These are phyloP conservation scores for Melanchra persicariae DNA, from an alignment of 2,888 invertebrate genomes.

Conservation along the genomic window DNA sequence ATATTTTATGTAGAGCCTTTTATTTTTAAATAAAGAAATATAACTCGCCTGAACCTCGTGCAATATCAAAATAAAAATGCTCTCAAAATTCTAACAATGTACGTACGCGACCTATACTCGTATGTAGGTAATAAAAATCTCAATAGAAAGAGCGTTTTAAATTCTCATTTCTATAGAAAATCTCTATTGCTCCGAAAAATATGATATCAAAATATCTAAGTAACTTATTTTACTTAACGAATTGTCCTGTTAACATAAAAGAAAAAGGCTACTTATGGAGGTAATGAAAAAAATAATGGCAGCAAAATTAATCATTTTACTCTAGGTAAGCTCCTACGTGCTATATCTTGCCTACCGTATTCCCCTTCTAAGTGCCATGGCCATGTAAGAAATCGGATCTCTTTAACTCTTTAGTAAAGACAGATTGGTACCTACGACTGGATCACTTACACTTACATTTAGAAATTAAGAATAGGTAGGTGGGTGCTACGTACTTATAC, in stretches of 20 bases:
- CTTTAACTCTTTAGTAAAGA: too few species aligned
- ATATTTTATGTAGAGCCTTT: too few species aligned
- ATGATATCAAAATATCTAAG: too few species aligned
- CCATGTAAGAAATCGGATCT: not conserved
- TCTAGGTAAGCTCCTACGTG: not conserved
- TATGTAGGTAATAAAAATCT: not conserved
- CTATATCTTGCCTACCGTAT: not conserved
- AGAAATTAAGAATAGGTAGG: not conserved
- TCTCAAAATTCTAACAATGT: not conserved
- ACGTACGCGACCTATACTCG: too few species aligned
- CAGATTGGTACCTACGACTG: too few species aligned
- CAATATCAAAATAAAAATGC: not conserved
- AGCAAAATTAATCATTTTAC: not conserved
- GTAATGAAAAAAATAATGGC: not conserved
- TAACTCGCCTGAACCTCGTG: not conserved
- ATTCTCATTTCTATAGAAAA: slow-evolving; percentile 5
- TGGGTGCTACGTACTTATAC: not conserved
- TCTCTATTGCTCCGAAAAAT: not conserved
- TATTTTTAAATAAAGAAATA: too few species aligned
- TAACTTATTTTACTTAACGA: too few species aligned
- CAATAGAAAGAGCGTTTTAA: slow-evolving; percentile 9
- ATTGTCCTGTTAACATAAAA: not conserved
- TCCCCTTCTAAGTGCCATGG: not conserved
- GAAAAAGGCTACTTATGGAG: too few species aligned
- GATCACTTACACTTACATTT: too few species aligned